Conservation (phyloP, 1,140 invertebrate species). For the Onthophagus taurus region DNA sequence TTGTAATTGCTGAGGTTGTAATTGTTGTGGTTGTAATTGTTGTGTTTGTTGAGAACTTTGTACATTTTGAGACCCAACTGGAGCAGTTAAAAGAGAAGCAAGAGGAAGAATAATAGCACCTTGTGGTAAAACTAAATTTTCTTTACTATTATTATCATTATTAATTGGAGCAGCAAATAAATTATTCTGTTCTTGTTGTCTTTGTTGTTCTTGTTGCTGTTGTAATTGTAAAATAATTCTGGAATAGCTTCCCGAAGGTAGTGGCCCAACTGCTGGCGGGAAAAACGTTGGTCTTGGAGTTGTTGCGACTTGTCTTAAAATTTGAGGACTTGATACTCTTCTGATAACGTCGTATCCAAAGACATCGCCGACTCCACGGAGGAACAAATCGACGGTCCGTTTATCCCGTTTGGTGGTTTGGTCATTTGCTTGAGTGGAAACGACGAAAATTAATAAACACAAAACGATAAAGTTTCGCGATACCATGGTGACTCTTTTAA, state of each 20-base stretch:
- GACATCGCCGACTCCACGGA: constrained; percentile 19
- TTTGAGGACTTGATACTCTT: constrained; percentile 31
- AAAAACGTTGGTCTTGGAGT: constrained; percentile 16
- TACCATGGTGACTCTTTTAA: too few species aligned
- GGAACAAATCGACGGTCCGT: constrained; percentile 20
- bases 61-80: background rate
- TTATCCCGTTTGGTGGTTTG: constrained; percentile 17
- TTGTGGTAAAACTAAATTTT: background rate
- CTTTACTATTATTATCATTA: background rate
- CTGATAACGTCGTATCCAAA: constrained; percentile 30
- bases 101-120: too few species aligned
- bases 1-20: background rate
- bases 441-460: background rate
- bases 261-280: constrained; percentile 17
- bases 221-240: constrained; percentile 9
- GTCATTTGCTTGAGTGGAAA: background rate
- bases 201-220: constrained; percentile 3
- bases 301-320: background rate
- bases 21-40: constrained; percentile 4
- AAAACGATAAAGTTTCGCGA: too few species aligned
- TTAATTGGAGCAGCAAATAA: background rate
- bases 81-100: background rate
- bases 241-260: constrained; percentile 8
- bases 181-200: background rate
- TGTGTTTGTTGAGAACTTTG: background rate